Conservation (phyloP, 2,888 invertebrate genomes). For the Drosophila siamana region DNA sequence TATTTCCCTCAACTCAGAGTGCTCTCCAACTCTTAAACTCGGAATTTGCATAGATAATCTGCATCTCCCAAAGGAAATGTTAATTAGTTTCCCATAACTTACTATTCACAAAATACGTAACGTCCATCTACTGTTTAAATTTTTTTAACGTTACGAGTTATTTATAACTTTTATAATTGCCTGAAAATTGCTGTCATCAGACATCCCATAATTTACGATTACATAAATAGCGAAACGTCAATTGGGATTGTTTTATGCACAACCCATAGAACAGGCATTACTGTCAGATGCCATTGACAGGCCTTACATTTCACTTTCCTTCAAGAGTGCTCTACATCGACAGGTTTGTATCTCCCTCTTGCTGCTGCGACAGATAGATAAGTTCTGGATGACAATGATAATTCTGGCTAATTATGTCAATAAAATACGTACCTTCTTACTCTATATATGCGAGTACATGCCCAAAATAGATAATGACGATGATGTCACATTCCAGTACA, state of each 20-base stretch:
- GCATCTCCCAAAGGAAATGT: neutral
- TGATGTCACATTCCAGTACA: conserved; percentile 16
- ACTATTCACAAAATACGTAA: neutral
- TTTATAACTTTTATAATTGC: conserved; percentile 38
- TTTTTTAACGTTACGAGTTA: conserved; percentile 20
- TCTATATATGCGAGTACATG: conserved; percentile 3
- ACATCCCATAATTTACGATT: conserved; percentile 29
- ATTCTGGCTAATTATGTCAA: conserved; percentile 67
- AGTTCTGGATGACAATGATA: conserved; percentile 38
- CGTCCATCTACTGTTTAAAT: neutral
- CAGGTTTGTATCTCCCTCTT: conserved; percentile 32
- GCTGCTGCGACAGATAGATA: conserved; percentile 46
- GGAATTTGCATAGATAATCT: neutral
- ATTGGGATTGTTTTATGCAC: conserved; percentile 34
- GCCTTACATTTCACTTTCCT: conserved; percentile 55
- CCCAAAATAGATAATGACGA: conserved; percentile 61
- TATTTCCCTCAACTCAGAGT: neutral
- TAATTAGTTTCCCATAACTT: neutral
- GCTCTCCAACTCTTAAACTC: neutral
- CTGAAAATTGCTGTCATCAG: conserved; percentile 25
- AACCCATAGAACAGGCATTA: conserved; percentile 7
- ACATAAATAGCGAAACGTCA: conserved; percentile 37
- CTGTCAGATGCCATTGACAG: conserved; percentile 34
- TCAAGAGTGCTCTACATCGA: conserved; percentile 35
- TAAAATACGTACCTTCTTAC: conserved; percentile 42